Percentiles rank a stretch among this genome's conserved stretches.
These are phyloP conservation scores for Nymphalis io DNA, from an alignment of 1,140 invertebrate genomes.

Conservation along the genomic window DNA sequence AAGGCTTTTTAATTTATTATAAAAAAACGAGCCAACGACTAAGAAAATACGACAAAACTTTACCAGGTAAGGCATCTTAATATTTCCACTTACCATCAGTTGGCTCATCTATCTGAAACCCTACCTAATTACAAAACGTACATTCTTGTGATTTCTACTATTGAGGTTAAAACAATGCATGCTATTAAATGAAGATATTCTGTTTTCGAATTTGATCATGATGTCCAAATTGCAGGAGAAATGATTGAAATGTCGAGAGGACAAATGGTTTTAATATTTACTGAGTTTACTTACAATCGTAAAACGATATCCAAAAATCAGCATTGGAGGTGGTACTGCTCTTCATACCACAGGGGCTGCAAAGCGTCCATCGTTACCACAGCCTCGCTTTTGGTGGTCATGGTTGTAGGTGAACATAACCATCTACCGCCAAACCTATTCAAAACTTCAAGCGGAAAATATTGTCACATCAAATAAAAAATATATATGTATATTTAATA, in stretches of 20 bases:
- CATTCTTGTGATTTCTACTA: too few relatives aligned
- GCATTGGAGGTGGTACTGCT: constrained; percentile 44
- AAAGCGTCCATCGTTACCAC: constrained; percentile 36
- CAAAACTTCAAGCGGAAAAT: constrained; percentile 25
- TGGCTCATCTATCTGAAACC: too few relatives aligned
- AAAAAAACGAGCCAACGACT: too few relatives aligned
- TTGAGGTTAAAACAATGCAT: too few relatives aligned
- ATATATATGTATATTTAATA: neutral
- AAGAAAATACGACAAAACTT: too few relatives aligned
- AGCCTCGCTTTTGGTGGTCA: neutral
- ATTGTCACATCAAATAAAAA: constrained; percentile 22
- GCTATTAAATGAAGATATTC: too few relatives aligned
- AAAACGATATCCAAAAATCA: constrained; percentile 17
- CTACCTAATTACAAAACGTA: too few relatives aligned
- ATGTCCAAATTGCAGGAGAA: neutral
- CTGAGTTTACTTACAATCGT: constrained; percentile 27
- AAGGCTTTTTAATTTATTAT: too few relatives aligned
- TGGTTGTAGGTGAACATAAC: constrained; percentile 4
- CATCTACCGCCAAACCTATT: constrained; percentile 26
- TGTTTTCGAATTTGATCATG: too few relatives aligned
- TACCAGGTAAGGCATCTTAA: too few relatives aligned
- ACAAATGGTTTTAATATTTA: constrained; percentile 13
- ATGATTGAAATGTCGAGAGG: constrained; percentile 19
- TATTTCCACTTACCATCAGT: too few relatives aligned
- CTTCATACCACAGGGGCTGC: constrained; percentile 44